Percentiles rank a stretch among this genome's conserved stretches.
Conservation (phyloP, 2,113 vertebrate species). For the Sorex araneus region DNA sequence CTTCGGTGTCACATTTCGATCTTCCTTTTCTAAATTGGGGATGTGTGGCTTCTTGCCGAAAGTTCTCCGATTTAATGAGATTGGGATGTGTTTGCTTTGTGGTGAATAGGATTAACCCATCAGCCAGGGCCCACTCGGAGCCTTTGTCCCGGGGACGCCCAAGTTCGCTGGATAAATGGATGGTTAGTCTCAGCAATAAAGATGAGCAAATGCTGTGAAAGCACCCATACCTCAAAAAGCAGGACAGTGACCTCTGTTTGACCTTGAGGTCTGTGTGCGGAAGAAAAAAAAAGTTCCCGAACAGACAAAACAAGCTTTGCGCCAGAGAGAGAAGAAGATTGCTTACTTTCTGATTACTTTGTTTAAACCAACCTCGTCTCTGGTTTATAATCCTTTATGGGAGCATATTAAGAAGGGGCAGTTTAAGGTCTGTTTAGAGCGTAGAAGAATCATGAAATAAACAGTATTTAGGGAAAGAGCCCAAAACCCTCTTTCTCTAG, state of each 20-base stretch:
- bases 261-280: constrained; percentile 86
- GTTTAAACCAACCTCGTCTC: constrained; percentile 89
- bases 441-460: constrained; percentile 87
- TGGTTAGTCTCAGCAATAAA: constrained; percentile 89
- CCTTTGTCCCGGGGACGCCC: constrained; percentile 79
- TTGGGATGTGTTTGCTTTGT: constrained; percentile 87
- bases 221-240: constrained; percentile 84
- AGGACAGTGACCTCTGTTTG: constrained; percentile 87
- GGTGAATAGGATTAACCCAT: constrained; percentile 86
- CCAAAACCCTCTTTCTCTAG: constrained; percentile 65
- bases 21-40: constrained; percentile 72
- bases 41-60: constrained; percentile 76
- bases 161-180: constrained; percentile 85
- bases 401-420: constrained; percentile 86
- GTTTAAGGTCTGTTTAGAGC: constrained; percentile 89
- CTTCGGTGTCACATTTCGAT: constrained; percentile 71
- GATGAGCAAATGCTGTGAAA: constrained; percentile 87
- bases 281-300: constrained; percentile 83
- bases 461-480: constrained; percentile 88
- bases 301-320: constrained; percentile 85
- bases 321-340: constrained; percentile 84
- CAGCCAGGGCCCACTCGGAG: constrained; percentile 7
- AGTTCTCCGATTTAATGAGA: constrained; percentile 84
- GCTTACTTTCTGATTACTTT: constrained; percentile 89
- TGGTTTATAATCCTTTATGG: constrained; percentile 90